Conservation (phyloP, 2,113 vertebrate genomes). For the Alces alces region DNA sequence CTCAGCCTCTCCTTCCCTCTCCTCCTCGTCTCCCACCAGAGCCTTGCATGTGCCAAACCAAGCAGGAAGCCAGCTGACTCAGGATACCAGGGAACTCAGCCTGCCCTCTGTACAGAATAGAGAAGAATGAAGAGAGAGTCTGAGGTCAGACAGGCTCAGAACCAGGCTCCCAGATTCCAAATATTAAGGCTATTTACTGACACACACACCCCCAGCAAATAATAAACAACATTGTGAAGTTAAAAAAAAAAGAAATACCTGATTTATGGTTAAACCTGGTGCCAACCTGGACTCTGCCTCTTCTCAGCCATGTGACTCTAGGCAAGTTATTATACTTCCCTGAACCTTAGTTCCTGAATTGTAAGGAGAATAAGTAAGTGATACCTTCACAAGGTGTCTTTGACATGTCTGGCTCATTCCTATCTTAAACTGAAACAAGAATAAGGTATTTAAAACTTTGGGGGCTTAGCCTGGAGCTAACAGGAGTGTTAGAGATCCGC, state of each 20-base stretch:
- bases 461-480: slow-evolving; percentile 12
- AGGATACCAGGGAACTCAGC: neutral
- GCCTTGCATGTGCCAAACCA: neutral
- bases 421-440: neutral
- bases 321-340: neutral
- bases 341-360: slow-evolving; percentile 2
- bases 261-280: neutral
- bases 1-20: neutral
- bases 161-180: neutral
- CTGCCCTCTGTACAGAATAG: neutral
- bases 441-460: neutral
- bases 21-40: neutral
- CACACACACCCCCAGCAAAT: neutral
- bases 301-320: slow-evolving; percentile 17
- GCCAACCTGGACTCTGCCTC: neutral
- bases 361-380: neutral
- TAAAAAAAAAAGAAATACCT: neutral
- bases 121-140: neutral
- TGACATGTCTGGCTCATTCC: neutral
- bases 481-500: neutral
- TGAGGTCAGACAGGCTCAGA: neutral
- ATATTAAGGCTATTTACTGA: neutral
- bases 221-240: neutral
- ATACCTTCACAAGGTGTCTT: neutral
- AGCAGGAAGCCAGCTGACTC: neutral